A percentile compares a stretch with the other conserved stretches of the same genome.
Conservation (phyloP, 2,113 vertebrate genomes). For the Oxyruncus cristatus region DNA sequence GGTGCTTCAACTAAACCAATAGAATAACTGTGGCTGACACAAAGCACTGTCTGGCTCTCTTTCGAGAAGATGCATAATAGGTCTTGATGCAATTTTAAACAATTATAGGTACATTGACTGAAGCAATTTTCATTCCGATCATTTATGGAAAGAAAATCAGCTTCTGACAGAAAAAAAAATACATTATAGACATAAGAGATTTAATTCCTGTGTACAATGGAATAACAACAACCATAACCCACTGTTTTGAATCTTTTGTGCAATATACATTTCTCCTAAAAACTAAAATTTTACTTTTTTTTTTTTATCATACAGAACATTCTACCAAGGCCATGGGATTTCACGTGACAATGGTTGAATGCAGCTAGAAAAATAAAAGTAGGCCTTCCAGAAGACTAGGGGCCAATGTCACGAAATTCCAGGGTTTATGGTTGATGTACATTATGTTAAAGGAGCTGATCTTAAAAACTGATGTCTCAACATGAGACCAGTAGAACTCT, state of each 20-base stretch:
- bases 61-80: not conserved
- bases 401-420: not conserved
- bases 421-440: not conserved
- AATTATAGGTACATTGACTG: not conserved
- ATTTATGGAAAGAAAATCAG: not conserved
- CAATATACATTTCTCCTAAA: not conserved
- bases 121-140: not conserved
- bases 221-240: not conserved
- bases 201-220: not conserved
- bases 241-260: not conserved
- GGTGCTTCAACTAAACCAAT: not conserved
- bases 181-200: not conserved
- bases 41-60: not conserved
- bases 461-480: not conserved
- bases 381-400: accelerated
- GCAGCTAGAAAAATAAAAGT: not conserved
- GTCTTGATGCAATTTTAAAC: not conserved
- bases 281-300: not conserved
- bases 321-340: not conserved
- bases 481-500: not conserved
- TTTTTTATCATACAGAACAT: not conserved
- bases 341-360: not conserved
- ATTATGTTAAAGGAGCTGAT: not conserved
- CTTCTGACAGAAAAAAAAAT: not conserved
- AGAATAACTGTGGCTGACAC: not conserved